Percentiles rank a stretch among this genome's conserved stretches.
Evolutionary conservation across 1,140 invertebrate genomes (phyloP).

Genomic region (Maconellicoccus hirsutus): DNA sequence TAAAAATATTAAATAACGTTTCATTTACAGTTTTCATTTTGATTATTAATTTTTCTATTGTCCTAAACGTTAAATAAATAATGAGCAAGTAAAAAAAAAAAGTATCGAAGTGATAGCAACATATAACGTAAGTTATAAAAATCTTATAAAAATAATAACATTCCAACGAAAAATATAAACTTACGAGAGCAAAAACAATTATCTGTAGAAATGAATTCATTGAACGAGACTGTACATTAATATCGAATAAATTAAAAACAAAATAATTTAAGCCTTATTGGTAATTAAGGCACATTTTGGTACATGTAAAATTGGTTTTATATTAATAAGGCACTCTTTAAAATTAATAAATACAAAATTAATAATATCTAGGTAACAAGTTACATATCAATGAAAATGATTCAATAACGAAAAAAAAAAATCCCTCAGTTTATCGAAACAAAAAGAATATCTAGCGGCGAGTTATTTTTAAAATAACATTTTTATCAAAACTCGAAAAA

Average conservation of each 20-base stretch:
- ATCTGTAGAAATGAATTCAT: neutral
- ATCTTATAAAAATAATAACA: neutral
- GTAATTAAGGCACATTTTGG: neutral
- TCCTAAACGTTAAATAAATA: constrained; percentile 4
- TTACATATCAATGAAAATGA: too few relatives aligned
- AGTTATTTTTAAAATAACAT: neutral
- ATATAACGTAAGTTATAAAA: neutral
- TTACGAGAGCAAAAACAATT: neutral
- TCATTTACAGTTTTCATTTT: neutral
- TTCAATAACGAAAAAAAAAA: too few relatives aligned
- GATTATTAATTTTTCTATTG: neutral
- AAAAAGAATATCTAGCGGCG: too few relatives aligned
- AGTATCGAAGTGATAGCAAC: neutral
- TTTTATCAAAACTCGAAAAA: neutral
- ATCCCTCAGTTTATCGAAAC: too few relatives aligned
- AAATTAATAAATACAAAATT: neutral
- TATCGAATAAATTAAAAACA: neutral
- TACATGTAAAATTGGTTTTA: neutral
- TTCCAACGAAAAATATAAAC: neutral
- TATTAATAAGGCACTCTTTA: neutral
- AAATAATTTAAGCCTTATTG: neutral
- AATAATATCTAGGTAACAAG: neutral
- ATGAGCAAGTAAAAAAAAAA: neutral
- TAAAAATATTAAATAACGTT: neutral
- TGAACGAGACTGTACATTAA: neutral